phyloP scores from a whole-genome alignment of 1,140 invertebrate species.

The Battus philenor region DNA sequence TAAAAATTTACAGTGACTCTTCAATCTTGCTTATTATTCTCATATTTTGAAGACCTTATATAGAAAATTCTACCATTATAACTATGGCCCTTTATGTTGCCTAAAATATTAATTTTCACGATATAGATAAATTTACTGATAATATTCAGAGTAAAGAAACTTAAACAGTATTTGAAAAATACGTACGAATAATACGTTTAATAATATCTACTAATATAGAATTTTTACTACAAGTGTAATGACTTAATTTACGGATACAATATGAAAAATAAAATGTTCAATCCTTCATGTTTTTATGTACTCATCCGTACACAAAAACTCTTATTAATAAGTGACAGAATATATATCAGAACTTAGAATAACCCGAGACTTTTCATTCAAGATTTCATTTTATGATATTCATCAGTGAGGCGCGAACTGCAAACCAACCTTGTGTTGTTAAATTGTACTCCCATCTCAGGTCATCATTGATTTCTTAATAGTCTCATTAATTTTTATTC shows the following conservation, averaged over 20 bases:
- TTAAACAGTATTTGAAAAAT: no score
- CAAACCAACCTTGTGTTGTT: slow-evolving; percentile 47
- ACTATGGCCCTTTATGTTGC: no score
- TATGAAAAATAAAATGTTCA: not conserved
- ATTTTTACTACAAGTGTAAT: not conserved
- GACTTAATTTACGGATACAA: not conserved
- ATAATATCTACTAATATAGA: not conserved
- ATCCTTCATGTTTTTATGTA: not conserved
- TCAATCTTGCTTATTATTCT: no score
- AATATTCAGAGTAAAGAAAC: no score
- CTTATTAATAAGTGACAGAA: no score
- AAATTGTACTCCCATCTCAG: slow-evolving; percentile 63
- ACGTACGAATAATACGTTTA: not conserved
- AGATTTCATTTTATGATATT: slow-evolving; percentile 68
- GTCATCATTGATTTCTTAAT: slow-evolving; percentile 70
- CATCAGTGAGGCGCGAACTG: slow-evolving; percentile 42
- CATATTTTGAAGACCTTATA: no score
- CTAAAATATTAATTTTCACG: no score
- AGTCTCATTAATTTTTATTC: slow-evolving; percentile 61
- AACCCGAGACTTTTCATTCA: slow-evolving; percentile 30
- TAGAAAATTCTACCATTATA: no score
- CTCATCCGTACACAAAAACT: not conserved
- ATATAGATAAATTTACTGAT: no score
- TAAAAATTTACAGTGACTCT: no score
- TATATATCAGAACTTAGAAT: no score